Evolutionary conservation across 2,113 vertebrate genomes (phyloP).

Genomic region (Saguinus midas): DNA sequence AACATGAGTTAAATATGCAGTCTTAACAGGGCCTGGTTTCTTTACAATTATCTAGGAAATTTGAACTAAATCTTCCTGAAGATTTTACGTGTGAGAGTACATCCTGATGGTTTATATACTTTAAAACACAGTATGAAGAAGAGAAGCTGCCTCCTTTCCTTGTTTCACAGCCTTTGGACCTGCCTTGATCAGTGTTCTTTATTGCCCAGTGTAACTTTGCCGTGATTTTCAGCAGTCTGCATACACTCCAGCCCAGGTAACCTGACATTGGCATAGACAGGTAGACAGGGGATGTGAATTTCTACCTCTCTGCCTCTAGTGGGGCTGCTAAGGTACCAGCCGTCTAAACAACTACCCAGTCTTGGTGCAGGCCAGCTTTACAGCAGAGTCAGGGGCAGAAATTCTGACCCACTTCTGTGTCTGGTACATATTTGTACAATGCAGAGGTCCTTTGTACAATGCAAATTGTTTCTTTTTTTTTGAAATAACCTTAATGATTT

Average conservation of each 20-base stretch:
- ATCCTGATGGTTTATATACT: too few species aligned
- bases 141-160: not conserved
- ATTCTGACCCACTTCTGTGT: not conserved
- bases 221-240: not conserved
- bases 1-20: not conserved
- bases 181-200: not conserved
- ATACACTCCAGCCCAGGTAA: not conserved
- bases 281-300: not conserved
- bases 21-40: not conserved
- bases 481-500: slow-evolving; percentile 11
- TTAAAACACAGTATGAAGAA: not conserved
- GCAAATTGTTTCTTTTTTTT: not conserved
- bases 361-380: not conserved
- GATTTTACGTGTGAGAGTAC: not conserved
- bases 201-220: not conserved
- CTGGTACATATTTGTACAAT: not conserved
- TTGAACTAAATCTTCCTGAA: not conserved
- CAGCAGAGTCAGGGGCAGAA: not conserved
- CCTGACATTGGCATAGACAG: too few species aligned
- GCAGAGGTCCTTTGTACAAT: not conserved
- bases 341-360: not conserved
- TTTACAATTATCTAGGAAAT: not conserved
- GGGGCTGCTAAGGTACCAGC: not conserved
- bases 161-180: not conserved
- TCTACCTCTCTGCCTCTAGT: not conserved